Percentiles rank a stretch among this genome's conserved stretches.
Conservation (phyloP, 2,888 invertebrate species). For the Epirrhoe tristata region DNA sequence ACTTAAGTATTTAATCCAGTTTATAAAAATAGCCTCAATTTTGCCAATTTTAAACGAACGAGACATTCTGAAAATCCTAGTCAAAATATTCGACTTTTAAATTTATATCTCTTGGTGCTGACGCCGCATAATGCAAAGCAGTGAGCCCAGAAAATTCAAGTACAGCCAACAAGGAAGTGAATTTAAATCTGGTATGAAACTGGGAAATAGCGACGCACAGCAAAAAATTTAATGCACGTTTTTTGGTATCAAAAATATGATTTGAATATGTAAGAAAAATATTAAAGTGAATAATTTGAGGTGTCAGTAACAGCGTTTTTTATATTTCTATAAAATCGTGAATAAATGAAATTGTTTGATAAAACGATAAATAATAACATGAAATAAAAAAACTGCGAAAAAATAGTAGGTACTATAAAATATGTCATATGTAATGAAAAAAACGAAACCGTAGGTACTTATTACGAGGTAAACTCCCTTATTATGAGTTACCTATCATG, state of each 20-base stretch:
- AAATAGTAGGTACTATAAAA: no score
- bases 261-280: neutral
- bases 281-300: no score
- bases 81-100: conserved; percentile 39
- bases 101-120: conserved; percentile 34
- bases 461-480: no score
- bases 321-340: no score
- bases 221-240: conserved; percentile 3
- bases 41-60: conserved; percentile 20
- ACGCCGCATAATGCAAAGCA: conserved; percentile 38
- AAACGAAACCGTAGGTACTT: no score
- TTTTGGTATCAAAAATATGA: neutral
- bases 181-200: conserved; percentile 64
- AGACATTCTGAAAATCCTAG: conserved; percentile 29
- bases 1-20: no score
- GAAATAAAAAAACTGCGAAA: no score
- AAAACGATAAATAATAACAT: no score
- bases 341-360: no score
- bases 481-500: no score
- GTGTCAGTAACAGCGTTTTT: no score
- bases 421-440: no score
- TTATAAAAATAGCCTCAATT: neutral
- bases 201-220: conserved; percentile 60
- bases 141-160: conserved; percentile 39
- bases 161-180: conserved; percentile 64